These are phyloP conservation scores for Fragum sueziense DNA, from an alignment of 2,888 invertebrate species.

Conservation along the genomic window DNA sequence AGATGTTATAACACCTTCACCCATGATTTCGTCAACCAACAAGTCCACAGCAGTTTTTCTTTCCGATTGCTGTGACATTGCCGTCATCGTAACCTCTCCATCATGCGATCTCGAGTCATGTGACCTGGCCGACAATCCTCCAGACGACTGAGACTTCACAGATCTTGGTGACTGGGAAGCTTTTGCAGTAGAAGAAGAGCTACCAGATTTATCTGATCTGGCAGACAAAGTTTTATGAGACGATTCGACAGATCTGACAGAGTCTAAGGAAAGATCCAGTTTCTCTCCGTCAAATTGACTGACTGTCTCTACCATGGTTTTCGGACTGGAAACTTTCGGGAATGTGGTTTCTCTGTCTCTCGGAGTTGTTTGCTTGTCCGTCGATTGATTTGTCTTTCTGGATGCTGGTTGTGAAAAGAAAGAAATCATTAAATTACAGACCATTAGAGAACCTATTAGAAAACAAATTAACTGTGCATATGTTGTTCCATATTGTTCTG, in stretches of 20 bases:
- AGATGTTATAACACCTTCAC: constrained; percentile 54
- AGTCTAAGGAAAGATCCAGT: constrained; percentile 13
- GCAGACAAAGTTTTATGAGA: constrained; percentile 25
- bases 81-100: neutral
- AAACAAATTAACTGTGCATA: neutral
- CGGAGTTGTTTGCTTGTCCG: constrained; percentile 1
- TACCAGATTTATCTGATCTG: constrained; percentile 36
- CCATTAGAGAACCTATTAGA: neutral
- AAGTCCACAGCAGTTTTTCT: constrained; percentile 59
- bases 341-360: constrained; percentile 26
- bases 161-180: constrained; percentile 33
- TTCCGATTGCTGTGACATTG: constrained; percentile 8
- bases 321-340: constrained; percentile 38
- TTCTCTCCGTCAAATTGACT: constrained; percentile 10
- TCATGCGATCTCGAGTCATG: neutral
- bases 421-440: neutral
- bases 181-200: constrained; percentile 17
- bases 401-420: constrained; percentile 1
- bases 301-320: constrained; percentile 43
- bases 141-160: constrained; percentile 30
- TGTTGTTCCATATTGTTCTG: no score
- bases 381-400: constrained; percentile 17
- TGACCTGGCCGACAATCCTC: constrained; percentile 14
- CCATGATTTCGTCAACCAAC: constrained; percentile 64
- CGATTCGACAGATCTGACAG: constrained; percentile 25